Evolutionary conservation across 2,888 invertebrate genomes (phyloP), one percentile per base, ranked within the genome.

Genomic region (Alviniconcha strummeri): DNA sequence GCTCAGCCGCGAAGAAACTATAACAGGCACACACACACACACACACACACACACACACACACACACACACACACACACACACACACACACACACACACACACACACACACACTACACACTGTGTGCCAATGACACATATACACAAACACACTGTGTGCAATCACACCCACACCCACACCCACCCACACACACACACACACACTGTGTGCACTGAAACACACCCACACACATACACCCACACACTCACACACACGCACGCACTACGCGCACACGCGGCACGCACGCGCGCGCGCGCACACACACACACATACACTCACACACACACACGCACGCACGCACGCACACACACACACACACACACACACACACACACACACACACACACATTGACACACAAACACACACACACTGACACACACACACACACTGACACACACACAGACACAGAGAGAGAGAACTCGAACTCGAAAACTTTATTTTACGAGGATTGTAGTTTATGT

Each of bases 291-390:
- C 55, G 54, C 75, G 54, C 55, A 75, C 75, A 75, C 55, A 75
- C 75, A 75, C 55, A 55, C 75, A 75, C 55, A 75, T 5, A 54
- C 15, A 54, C 74, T 54, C 55, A 75, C 74, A 75, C 55, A 75
- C 74, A 75, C 55, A 75, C 74, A 75, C 55, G 54, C 74, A 75
- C 55, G 54, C 74, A 75, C 55, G 54, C 54, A 75, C 55, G 4
- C 74, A 75, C 55, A 54, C 74, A 75, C 55, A 75, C 74, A 75
- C 55, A 75, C 74, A 75, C 55, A 75, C 75, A 75, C 55, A 75
- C 75, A 75, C 17, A 75, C 75, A 75, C 55, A 55, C 75, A 75
- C 75, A 75, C 55, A 69, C 69, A 69, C n/a, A 69, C 69, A 69
- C 69, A 69, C 69, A 69, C 69, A 69, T 17, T 11, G 5, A 69